Percentiles rank a stretch among this genome's conserved stretches.
Conservation (phyloP, 1,140 invertebrate species). For the Ceratina australensis region DNA sequence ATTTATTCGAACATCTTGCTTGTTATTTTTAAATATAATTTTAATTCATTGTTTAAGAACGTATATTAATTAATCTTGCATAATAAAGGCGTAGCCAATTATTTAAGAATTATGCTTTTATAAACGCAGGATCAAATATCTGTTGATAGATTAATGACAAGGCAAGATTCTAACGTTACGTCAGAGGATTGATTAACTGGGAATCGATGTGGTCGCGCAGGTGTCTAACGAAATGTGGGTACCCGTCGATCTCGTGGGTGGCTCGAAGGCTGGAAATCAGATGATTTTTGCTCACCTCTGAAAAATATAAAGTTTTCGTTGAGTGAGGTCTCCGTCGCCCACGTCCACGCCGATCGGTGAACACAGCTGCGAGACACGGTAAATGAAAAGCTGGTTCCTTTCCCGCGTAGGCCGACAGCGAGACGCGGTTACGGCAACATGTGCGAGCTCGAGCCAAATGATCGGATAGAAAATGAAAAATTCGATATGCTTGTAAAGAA, state of each 20-base stretch:
- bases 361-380: constrained; percentile 56
- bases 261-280: constrained; percentile 47
- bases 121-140: neutral
- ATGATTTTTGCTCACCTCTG: constrained; percentile 62
- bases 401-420: constrained; percentile 58
- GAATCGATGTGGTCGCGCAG: constrained; percentile 41
- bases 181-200: constrained; percentile 45
- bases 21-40: too few relatives aligned
- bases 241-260: constrained; percentile 54
- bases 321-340: constrained; percentile 53
- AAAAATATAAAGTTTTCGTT: constrained; percentile 65
- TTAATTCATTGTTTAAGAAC: too few relatives aligned
- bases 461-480: constrained; percentile 9
- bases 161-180: constrained; percentile 38
- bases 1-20: too few relatives aligned
- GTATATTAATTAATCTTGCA: too few relatives aligned
- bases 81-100: too few relatives aligned
- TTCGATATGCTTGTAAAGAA: neutral
- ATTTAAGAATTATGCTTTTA: neutral
- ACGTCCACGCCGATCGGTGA: constrained; percentile 53
- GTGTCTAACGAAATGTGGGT: constrained; percentile 57
- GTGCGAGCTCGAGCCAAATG: neutral
- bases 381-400: constrained; percentile 60
- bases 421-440: constrained; percentile 43
- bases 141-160: constrained; percentile 25